Percentiles rank a stretch among this genome's conserved stretches.
phyloP scores from a whole-genome alignment of 2,888 invertebrate species.

The Laothoe populi region DNA sequence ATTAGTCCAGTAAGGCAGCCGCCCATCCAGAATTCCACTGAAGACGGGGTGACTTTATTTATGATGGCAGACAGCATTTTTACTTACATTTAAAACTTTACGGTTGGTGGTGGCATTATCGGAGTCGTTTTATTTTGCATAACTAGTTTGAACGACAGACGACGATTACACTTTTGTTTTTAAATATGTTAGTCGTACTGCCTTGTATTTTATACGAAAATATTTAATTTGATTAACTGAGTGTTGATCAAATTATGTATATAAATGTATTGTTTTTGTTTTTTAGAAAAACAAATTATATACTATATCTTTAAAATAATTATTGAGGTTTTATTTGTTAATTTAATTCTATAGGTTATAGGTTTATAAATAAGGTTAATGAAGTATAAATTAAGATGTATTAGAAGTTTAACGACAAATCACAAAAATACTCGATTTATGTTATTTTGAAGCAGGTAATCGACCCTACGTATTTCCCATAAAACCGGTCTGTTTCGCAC shows the following conservation, averaged over 20 bases:
- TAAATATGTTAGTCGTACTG: neutral
- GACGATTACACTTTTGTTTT: neutral
- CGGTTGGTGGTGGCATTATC: too few species aligned
- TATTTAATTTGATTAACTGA: neutral
- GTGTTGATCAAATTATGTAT: neutral
- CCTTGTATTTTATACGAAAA: neutral
- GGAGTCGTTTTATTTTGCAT: constrained; percentile 1
- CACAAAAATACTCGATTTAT: neutral
- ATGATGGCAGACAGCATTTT: neutral
- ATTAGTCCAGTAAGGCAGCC: neutral
- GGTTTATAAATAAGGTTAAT: too few species aligned
- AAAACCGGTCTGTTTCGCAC: constrained; percentile 49
- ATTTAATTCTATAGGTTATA: too few species aligned
- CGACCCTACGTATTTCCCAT: neutral
- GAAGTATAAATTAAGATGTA: too few species aligned
- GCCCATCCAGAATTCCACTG: neutral
- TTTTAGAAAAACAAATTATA: too few species aligned
- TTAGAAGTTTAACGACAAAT: neutral
- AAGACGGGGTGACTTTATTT: neutral
- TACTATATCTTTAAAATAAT: too few species aligned
- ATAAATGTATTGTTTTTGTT: too few species aligned
- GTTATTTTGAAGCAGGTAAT: constrained; percentile 7
- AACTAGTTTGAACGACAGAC: neutral
- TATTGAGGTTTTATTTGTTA: too few species aligned
- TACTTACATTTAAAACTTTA: neutral